A percentile compares a stretch with the other conserved stretches of the same genome.
Evolutionary conservation across 2,888 invertebrate species (phyloP).

Genomic region (Apantesis nais): DNA sequence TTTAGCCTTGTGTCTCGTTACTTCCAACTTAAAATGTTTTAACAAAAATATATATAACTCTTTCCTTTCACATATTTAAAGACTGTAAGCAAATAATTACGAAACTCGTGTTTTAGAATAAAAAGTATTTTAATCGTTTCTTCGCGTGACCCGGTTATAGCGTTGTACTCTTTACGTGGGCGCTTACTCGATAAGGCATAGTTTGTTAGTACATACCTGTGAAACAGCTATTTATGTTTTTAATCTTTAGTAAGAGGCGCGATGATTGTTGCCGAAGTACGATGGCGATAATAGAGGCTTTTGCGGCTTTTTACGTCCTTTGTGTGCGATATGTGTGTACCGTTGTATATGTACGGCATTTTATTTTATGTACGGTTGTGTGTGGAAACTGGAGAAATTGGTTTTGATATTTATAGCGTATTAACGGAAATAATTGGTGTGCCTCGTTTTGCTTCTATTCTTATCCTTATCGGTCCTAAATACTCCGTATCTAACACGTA

Average conservation of each 20-base stretch:
- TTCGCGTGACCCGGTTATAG: constrained; percentile 72
- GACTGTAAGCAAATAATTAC: constrained; percentile 65
- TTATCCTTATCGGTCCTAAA: not conserved
- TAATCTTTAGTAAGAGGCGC: constrained; percentile 71
- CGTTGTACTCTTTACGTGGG: constrained; percentile 65
- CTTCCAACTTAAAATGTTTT: constrained; percentile 26
- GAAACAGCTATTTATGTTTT: constrained; percentile 69
- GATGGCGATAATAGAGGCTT: constrained; percentile 51
- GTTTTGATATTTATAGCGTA: not conserved
- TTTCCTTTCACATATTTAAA: constrained; percentile 34
- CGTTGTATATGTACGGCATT: constrained; percentile 7
- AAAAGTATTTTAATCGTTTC: constrained; percentile 70
- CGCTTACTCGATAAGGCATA: constrained; percentile 64
- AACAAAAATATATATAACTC: constrained; percentile 31
- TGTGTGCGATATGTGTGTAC: constrained; percentile 15
- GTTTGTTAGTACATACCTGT: constrained; percentile 40
- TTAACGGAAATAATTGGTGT: not conserved
- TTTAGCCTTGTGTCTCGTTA: constrained; percentile 8
- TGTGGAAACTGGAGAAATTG: not conserved
- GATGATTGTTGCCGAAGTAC: constrained; percentile 57
- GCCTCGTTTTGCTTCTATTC: not conserved
- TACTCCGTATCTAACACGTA: not conserved
- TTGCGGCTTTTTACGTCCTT: constrained; percentile 38
- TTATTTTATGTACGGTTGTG: constrained; percentile 14
- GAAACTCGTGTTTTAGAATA: constrained; percentile 67